A percentile compares a stretch with the other conserved stretches of the same genome.
These are phyloP conservation scores for Odiellus spinosus DNA, from an alignment of 2,888 invertebrate genomes.

Conservation along the genomic window DNA sequence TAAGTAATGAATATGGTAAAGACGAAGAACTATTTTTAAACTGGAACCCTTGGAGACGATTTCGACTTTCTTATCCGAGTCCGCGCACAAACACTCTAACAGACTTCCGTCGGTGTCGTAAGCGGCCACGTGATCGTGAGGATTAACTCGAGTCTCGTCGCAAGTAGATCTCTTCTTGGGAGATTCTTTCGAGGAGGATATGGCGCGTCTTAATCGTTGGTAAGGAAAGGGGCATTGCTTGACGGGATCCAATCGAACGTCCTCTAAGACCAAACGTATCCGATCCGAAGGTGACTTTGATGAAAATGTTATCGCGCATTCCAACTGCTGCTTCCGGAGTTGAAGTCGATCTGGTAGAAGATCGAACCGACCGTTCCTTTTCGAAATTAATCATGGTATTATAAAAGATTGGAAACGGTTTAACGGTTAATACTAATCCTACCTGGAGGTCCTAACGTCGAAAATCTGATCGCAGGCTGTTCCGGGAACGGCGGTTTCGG, in stretches of 20 bases:
- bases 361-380: constrained; percentile 6
- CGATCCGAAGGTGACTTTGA: constrained; percentile 3
- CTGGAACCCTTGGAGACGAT: constrained; percentile 4
- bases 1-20: constrained; percentile 7
- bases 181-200: too few species aligned
- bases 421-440: too few species aligned
- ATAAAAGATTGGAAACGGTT: too few species aligned
- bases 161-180: constrained; percentile 1
- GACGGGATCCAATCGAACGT: constrained; percentile 6
- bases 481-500: constrained; percentile 4
- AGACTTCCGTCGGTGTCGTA: neutral
- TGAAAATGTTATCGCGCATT: constrained; percentile 3
- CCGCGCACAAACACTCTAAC: constrained; percentile 10
- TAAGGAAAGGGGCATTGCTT: constrained; percentile 1
- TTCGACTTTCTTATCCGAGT: constrained; percentile 4
- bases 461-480: constrained; percentile 9
- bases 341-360: constrained; percentile 9
- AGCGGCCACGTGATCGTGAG: constrained; percentile 6
- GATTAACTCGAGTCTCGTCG: constrained; percentile 1
- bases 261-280: constrained; percentile 5
- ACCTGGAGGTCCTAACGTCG: too few species aligned
- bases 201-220: too few species aligned
- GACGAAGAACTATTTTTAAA: constrained; percentile 3
- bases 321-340: constrained; percentile 3
- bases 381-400: too few species aligned